phyloP scores from a whole-genome alignment of 30 jellyfish, hydroid and myxozoan species.

The Nemopilema nomurai region DNA sequence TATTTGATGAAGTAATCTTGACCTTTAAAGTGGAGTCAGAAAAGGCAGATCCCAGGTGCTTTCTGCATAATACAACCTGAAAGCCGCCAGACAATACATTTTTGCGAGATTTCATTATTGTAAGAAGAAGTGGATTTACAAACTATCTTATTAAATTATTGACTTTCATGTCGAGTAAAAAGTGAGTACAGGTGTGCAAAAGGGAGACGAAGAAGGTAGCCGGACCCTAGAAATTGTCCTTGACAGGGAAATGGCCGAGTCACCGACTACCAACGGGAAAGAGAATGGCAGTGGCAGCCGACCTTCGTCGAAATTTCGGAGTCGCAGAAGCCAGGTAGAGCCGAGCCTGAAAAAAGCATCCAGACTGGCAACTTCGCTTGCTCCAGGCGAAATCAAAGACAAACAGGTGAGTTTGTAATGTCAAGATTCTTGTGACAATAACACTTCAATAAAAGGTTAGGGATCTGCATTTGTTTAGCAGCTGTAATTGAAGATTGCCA shows the following conservation, averaged over 20 bases:
- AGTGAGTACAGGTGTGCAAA: neutral
- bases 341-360: conserved; percentile 63
- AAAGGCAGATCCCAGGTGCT: neutral
- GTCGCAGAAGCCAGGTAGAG: conserved; percentile 62
- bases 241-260: conserved; percentile 47
- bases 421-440: too few species aligned
- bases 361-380: conserved; percentile 67
- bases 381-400: conserved; percentile 84
- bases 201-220: neutral
- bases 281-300: conserved; percentile 42
- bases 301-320: conserved; percentile 58
- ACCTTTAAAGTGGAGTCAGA: neutral
- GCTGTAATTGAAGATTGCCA: too few species aligned
- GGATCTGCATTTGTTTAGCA: too few species aligned
- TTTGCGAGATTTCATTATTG: neutral
- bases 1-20: too few species aligned
- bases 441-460: too few species aligned
- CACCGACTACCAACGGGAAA: conserved; percentile 23
- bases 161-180: neutral
- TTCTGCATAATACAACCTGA: neutral
- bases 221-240: neutral
- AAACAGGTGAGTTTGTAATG: conserved; percentile 62
- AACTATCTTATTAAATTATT: too few species aligned
- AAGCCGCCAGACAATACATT: neutral
- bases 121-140: neutral